phyloP scores from a whole-genome alignment of 1,140 invertebrate species.

The Luehdorfia chinensis region DNA sequence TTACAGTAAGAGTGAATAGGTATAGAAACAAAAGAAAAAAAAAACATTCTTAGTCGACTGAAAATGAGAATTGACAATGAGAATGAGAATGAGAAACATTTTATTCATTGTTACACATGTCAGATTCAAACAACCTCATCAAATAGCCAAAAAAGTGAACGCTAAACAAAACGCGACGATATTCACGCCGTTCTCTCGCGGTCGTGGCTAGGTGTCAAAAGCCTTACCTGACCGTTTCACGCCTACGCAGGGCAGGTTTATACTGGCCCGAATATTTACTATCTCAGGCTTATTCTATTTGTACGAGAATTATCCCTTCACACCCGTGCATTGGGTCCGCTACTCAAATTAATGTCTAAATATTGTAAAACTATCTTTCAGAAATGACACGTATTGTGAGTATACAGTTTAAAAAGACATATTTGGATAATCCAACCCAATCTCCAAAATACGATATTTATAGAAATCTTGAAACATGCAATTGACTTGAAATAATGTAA shows the following conservation, averaged over 20 bases:
- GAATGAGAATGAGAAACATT: too few relatives aligned
- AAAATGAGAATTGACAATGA: slow-evolving; percentile 15
- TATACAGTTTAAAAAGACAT: slow-evolving; percentile 19
- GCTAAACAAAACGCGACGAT: slow-evolving; percentile 64
- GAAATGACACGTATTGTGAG: slow-evolving; percentile 46
- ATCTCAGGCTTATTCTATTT: slow-evolving; percentile 61
- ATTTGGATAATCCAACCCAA: too few relatives aligned
- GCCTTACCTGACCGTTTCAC: slow-evolving; percentile 68
- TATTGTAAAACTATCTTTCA: slow-evolving; percentile 39
- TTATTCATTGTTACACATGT: slow-evolving; percentile 31
- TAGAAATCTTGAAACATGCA: too few relatives aligned
- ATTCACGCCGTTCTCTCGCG: slow-evolving; percentile 53
- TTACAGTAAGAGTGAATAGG: too few relatives aligned
- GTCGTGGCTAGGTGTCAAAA: slow-evolving; percentile 70
- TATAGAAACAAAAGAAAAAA: too few relatives aligned
- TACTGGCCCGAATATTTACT: slow-evolving; percentile 54
- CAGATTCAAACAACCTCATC: slow-evolving; percentile 30
- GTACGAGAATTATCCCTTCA: slow-evolving; percentile 68
- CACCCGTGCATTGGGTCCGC: slow-evolving; percentile 49
- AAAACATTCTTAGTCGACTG: neutral
- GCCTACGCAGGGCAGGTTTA: slow-evolving; percentile 54
- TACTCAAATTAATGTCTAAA: slow-evolving; percentile 68
- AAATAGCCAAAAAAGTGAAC: slow-evolving; percentile 53
- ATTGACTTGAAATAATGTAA: slow-evolving; percentile 53
- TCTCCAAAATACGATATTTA: too few relatives aligned